phyloP scores from a whole-genome alignment of 2,888 invertebrate genomes.

The Girardia tigrina region DNA sequence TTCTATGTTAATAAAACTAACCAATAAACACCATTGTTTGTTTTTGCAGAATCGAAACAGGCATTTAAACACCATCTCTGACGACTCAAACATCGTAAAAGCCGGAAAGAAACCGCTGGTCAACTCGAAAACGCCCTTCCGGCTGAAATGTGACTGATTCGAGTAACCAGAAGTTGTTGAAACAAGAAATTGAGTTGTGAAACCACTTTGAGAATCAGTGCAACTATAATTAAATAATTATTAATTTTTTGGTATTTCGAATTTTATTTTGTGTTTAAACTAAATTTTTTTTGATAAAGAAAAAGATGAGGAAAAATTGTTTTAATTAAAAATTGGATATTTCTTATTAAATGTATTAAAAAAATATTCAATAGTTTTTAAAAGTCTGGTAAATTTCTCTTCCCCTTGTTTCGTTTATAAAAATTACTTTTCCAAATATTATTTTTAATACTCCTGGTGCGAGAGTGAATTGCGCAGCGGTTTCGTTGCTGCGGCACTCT shows the following conservation, averaged over 20 bases:
- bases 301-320: background rate
- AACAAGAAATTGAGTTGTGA: background rate
- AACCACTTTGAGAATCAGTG: background rate
- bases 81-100: background rate
- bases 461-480: too few relatives aligned
- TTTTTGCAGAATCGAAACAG: background rate
- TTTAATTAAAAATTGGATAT: too few relatives aligned
- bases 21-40: conserved; percentile 3
- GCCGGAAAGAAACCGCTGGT: background rate
- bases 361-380: background rate
- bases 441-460: too few relatives aligned
- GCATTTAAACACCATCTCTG: background rate
- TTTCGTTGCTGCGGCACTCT: too few relatives aligned
- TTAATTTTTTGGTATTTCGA: too few relatives aligned
- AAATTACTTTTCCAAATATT: too few relatives aligned
- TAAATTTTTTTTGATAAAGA: background rate
- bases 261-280: too few relatives aligned
- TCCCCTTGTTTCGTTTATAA: too few relatives aligned
- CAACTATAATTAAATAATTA: background rate
- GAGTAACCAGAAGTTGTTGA: background rate
- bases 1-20: background rate
- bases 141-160: background rate
- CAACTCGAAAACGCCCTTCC: background rate
- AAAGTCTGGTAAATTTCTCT: too few relatives aligned
- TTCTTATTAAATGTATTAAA: background rate